Evolutionary conservation across 53 echinoderm and acorn worm species (phyloP).

Genomic region (Henricia sp.): DNA sequence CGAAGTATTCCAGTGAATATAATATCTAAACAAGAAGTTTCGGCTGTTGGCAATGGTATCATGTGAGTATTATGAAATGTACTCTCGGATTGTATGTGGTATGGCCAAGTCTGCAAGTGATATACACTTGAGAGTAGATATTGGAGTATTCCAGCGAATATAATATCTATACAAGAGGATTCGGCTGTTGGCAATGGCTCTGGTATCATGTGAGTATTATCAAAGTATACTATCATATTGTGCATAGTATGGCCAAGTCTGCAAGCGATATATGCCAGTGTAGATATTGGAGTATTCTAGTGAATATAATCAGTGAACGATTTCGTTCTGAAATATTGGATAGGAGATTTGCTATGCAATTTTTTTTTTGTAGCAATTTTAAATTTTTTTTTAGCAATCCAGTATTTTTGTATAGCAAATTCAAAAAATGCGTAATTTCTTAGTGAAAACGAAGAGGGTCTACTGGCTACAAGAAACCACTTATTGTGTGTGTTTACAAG

Average conservation of each 20-base stretch:
- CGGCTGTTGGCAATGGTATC: constrained; percentile 86
- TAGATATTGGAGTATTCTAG: constrained; percentile 63
- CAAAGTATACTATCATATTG: constrained; percentile 77
- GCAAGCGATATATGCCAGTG: constrained; percentile 63
- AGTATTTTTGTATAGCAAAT: too few species aligned
- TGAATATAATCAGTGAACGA: too few species aligned
- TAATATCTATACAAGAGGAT: constrained; percentile 75
- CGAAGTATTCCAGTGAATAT: constrained; percentile 68
- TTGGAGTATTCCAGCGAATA: constrained; percentile 60
- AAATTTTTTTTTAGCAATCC: too few species aligned
- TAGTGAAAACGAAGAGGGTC: too few species aligned
- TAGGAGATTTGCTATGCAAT: too few species aligned
- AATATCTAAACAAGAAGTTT: constrained; percentile 71
- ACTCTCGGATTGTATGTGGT: constrained; percentile 72
- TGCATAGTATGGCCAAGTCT: constrained; percentile 73
- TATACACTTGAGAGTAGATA: constrained; percentile 62
- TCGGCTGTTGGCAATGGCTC: constrained; percentile 83
- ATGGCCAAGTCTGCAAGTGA: constrained; percentile 76
- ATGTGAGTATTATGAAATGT: constrained; percentile 86
- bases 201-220: constrained; percentile 88
- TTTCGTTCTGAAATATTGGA: too few species aligned
- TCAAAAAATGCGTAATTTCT: too few species aligned
- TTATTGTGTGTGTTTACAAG: too few species aligned
- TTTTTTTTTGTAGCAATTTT: too few species aligned
- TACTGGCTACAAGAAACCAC: too few species aligned